These are phyloP conservation scores for Willowsia nigromaculata DNA, from an alignment of 2,888 invertebrate genomes.

Conservation along the genomic window DNA sequence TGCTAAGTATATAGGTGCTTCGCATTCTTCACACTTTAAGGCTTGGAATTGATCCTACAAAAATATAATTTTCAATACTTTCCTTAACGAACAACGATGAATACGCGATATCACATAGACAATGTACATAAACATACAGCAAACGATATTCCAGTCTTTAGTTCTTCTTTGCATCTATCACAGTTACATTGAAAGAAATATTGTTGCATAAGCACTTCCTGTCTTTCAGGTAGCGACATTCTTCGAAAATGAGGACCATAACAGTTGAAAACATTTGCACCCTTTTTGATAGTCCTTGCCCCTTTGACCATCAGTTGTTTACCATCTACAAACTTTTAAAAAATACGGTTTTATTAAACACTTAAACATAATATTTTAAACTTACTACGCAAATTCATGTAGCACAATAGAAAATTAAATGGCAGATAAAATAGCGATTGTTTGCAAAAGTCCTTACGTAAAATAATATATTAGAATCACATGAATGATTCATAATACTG, in stretches of 20 bases:
- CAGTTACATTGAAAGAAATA: constrained; percentile 92
- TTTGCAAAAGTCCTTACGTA: constrained; percentile 82
- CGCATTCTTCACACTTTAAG: constrained; percentile 79
- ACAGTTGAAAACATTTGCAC: constrained; percentile 90
- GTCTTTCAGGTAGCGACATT: constrained; percentile 84
- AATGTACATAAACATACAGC: constrained; percentile 56
- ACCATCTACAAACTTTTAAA: constrained; percentile 70
- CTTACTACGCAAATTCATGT: no score
- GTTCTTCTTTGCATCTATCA: constrained; percentile 84
- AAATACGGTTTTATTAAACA: no score
- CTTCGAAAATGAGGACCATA: constrained; percentile 89
- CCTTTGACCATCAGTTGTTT: constrained; percentile 85
- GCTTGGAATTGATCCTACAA: constrained; percentile 79
- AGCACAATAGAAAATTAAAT: no score
- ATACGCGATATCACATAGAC: no score
- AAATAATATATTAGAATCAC: constrained; percentile 89
- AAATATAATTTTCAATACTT: constrained; percentile 46
- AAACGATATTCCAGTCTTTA: constrained; percentile 67
- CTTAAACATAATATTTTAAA: no score
- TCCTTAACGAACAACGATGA: no score
- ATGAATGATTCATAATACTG: constrained; percentile 96
- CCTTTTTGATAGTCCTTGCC: constrained; percentile 84
- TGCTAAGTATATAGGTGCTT: constrained; percentile 77
- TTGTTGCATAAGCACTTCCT: constrained; percentile 84
- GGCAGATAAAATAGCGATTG: neutral